These are phyloP conservation scores for Dendrolimus punctatus DNA, from an alignment of 1,140 invertebrate genomes.

Conservation along the genomic window DNA sequence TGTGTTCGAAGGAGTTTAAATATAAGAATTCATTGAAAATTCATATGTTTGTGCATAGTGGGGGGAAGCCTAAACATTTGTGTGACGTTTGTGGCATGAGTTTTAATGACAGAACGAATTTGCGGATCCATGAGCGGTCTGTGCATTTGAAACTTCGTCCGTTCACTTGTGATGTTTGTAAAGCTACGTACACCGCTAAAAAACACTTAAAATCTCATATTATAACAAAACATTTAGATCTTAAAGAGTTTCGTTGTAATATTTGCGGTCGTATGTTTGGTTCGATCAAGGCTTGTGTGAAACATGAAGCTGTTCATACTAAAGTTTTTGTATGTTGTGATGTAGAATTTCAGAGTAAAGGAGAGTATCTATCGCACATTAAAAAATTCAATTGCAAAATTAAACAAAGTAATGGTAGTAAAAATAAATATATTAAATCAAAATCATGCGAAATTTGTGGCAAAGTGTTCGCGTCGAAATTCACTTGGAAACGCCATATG, in stretches of 20 bases:
- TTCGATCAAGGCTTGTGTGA: neutral
- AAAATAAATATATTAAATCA: neutral
- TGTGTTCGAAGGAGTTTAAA: constrained; percentile 10
- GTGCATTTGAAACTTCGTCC: constrained; percentile 13
- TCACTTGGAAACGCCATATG: constrained; percentile 8
- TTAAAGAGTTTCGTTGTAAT: constrained; percentile 4
- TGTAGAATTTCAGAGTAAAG: too few relatives aligned
- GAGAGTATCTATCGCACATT: too few relatives aligned
- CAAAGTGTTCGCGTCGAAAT: constrained; percentile 5
- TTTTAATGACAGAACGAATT: constrained; percentile 16
- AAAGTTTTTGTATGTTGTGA: too few relatives aligned
- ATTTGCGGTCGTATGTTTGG: neutral
- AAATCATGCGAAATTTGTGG: constrained; percentile 7
- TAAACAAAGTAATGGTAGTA: too few relatives aligned
- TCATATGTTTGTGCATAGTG: constrained; percentile 9
- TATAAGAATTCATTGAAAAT: constrained; percentile 1
- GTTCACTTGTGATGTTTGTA: constrained; percentile 9
- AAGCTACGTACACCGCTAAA: constrained; percentile 9
- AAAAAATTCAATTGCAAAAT: too few relatives aligned
- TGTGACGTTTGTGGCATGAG: constrained; percentile 15
- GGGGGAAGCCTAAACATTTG: constrained; percentile 4
- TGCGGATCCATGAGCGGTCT: constrained; percentile 7
- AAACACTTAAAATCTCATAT: constrained; percentile 10
- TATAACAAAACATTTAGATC: constrained; percentile 3
- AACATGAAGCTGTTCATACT: too few relatives aligned